Conservation (phyloP, 2,888 invertebrate species). For the Cenopis cana region DNA sequence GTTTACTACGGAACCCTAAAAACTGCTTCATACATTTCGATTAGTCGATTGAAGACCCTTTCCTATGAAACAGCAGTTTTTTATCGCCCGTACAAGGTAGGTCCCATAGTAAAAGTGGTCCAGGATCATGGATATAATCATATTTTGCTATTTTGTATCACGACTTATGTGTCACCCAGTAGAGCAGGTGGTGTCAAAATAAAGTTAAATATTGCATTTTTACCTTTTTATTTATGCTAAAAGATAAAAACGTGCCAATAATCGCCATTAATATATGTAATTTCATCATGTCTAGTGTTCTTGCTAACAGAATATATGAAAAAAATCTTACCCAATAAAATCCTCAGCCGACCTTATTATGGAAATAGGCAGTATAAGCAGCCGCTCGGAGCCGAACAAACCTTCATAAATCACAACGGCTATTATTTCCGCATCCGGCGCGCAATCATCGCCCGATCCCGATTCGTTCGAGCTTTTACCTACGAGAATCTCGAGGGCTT, state of each 20-base stretch:
- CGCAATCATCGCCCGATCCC: constrained; percentile 26
- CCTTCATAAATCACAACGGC: constrained; percentile 33
- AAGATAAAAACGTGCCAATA: neutral
- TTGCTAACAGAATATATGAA: constrained; percentile 30
- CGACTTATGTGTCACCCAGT: too few relatives aligned
- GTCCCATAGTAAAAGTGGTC: too few relatives aligned
- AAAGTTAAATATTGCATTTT: too few relatives aligned
- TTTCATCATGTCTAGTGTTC: constrained; percentile 20
- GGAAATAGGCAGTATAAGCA: constrained; percentile 24
- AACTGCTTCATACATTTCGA: too few relatives aligned
- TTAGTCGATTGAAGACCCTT: too few relatives aligned
- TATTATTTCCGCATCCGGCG: constrained; percentile 35
- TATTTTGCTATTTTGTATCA: too few relatives aligned
- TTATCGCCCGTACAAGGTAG: too few relatives aligned
- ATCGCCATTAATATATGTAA: constrained; percentile 7
- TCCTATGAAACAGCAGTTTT: too few relatives aligned
- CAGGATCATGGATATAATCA: too few relatives aligned
- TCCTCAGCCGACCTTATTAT: constrained; percentile 28
- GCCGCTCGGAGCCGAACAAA: constrained; percentile 23
- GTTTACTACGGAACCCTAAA: too few relatives aligned
- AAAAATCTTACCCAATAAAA: constrained; percentile 28
- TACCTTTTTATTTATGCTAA: neutral
- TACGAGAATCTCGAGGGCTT: neutral
- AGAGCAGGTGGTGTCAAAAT: too few relatives aligned
- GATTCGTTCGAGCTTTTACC: constrained; percentile 5